A percentile compares a stretch with the other conserved stretches of the same genome.
phyloP scores from a whole-genome alignment of 2,888 invertebrate genomes.

The Leptopilina myrica region DNA sequence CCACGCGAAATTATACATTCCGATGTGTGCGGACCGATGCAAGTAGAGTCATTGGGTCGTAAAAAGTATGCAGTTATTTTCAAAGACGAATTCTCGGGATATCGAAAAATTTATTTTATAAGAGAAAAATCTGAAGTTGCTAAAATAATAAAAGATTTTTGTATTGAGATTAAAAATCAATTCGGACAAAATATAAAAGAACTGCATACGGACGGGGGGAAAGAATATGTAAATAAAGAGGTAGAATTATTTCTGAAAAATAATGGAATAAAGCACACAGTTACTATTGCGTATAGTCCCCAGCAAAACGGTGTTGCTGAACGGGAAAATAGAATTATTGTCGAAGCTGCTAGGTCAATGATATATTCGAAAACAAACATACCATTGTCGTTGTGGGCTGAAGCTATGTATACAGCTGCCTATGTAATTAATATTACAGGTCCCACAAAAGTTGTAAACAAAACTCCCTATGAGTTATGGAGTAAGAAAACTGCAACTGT shows the following conservation, averaged over 20 bases:
- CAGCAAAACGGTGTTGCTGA: conserved; percentile 42
- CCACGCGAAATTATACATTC: conserved; percentile 21
- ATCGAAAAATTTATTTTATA: conserved; percentile 31
- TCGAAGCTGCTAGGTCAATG: conserved; percentile 37
- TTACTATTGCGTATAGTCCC: conserved; percentile 31
- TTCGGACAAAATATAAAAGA: conserved; percentile 13
- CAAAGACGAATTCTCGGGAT: conserved; percentile 36
- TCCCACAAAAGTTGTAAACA: conserved; percentile 18
- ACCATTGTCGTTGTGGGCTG: conserved; percentile 33
- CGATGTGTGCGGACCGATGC: conserved; percentile 21
- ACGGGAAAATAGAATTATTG: conserved; percentile 40
- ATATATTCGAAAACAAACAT: conserved; percentile 23
- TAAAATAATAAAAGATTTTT: conserved; percentile 18
- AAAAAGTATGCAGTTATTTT: conserved; percentile 39
- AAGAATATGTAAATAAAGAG: conserved; percentile 28
- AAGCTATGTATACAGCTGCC: conserved; percentile 16
- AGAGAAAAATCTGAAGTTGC: conserved; percentile 25
- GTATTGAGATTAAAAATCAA: conserved; percentile 7
- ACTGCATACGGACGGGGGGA: conserved; percentile 20
- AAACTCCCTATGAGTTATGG: conserved; percentile 41
- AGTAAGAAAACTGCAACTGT: neutral
- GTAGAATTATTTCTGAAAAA: neutral
- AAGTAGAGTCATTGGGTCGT: conserved; percentile 18
- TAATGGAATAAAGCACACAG: conserved; percentile 31
- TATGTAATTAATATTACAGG: conserved; percentile 40